phyloP scores from a whole-genome alignment of 2,888 invertebrate genomes.

The Bimastos eiseni region DNA sequence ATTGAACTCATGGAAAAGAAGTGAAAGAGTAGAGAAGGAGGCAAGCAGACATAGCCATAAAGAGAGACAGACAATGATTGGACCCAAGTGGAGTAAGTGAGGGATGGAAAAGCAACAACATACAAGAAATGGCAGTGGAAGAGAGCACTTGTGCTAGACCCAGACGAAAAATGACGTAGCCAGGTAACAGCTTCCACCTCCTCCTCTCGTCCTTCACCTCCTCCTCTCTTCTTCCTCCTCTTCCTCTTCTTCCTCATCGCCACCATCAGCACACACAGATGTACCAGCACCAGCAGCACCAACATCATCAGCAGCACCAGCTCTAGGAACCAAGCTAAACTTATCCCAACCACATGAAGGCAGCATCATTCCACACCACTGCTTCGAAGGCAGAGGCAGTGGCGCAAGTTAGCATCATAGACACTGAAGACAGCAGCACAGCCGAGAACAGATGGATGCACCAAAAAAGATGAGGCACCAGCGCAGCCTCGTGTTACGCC shows the following conservation, averaged over 20 bases:
- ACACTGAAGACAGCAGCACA: background rate
- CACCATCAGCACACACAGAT: background rate
- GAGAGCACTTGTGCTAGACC: background rate
- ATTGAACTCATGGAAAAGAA: background rate
- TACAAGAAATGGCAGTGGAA: background rate
- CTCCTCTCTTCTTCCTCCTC: too few species aligned
- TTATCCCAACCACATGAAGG: constrained; percentile 13
- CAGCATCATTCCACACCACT: constrained; percentile 13
- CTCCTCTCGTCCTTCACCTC: background rate
- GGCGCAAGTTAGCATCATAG: background rate
- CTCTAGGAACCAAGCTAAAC: constrained; percentile 13
- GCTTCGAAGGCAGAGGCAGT: background rate
- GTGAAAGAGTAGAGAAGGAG: background rate
- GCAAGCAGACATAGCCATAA: too few species aligned
- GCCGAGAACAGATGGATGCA: background rate
- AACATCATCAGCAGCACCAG: background rate
- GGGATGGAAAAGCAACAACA: background rate
- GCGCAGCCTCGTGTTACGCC: background rate
- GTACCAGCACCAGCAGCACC: background rate
- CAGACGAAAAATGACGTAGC: constrained; percentile 8
- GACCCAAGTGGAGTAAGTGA: background rate
- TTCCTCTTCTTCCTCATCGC: background rate
- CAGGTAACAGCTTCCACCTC: background rate
- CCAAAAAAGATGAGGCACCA: constrained; percentile 6
- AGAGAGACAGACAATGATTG: background rate